These are phyloP conservation scores for Sycobia sp. DNA, from an alignment of 1,140 invertebrate genomes.

Conservation along the genomic window DNA sequence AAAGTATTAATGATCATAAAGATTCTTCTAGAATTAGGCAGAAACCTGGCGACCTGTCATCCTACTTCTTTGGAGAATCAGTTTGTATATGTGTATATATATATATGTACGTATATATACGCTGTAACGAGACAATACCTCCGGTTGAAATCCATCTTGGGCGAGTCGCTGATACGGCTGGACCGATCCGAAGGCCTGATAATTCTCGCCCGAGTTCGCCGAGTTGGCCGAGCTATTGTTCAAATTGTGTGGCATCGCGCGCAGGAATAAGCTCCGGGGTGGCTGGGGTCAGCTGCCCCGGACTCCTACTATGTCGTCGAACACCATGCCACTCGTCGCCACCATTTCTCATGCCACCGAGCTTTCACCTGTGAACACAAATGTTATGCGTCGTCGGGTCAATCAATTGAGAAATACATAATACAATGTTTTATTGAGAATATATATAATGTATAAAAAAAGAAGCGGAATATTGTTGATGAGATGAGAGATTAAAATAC, in stretches of 20 bases:
- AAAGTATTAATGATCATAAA: too few relatives aligned
- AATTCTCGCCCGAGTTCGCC: slow-evolving; percentile 48
- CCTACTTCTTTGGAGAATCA: too few relatives aligned
- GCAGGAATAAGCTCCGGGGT: slow-evolving; percentile 57
- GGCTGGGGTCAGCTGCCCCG: slow-evolving; percentile 64
- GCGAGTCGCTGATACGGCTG: slow-evolving; percentile 57
- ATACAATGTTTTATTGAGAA: not conserved
- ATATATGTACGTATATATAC: too few relatives aligned
- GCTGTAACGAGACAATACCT: too few relatives aligned
- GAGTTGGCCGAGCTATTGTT: slow-evolving; percentile 56
- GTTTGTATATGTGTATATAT: too few relatives aligned
- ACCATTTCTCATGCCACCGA: slow-evolving; percentile 28
- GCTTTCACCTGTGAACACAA: not conserved
- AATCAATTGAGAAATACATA: not conserved
- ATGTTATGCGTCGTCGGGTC: not conserved
- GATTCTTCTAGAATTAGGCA: too few relatives aligned
- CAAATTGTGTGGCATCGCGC: slow-evolving; percentile 57
- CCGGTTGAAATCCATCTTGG: slow-evolving; percentile 55
- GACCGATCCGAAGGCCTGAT: slow-evolving; percentile 59
- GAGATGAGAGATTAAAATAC: not conserved
- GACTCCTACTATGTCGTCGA: slow-evolving; percentile 60
- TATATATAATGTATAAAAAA: not conserved
- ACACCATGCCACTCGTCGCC: slow-evolving; percentile 44
- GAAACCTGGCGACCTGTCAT: too few relatives aligned
- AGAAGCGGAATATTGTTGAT: not conserved